Evolutionary conservation across 2,113 vertebrate species (phyloP).

Genomic region (Trogon melanurus): DNA sequence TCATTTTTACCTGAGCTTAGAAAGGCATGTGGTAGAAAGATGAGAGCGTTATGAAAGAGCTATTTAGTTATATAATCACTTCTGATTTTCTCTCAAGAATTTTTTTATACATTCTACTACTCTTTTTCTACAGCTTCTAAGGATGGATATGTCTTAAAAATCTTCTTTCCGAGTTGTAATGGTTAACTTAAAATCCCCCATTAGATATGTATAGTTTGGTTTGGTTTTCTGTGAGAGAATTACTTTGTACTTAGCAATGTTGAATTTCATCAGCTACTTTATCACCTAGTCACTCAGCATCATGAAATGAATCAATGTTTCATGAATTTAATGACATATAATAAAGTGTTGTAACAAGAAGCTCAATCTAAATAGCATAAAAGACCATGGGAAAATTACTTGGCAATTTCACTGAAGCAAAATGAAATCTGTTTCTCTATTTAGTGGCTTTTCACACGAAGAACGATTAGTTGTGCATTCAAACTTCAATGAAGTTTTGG

Average conservation of each 20-base stretch:
- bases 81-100: not conserved
- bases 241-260: not conserved
- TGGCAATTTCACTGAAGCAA: not conserved
- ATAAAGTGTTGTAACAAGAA: slow-evolving; percentile 2
- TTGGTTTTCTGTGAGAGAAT: not conserved
- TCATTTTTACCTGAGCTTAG: not conserved
- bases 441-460: not conserved
- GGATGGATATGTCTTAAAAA: not conserved
- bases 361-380: not conserved
- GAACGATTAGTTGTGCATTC: not conserved
- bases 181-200: not conserved
- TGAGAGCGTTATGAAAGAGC: not conserved
- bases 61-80: not conserved
- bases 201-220: not conserved
- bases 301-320: slow-evolving; percentile 37
- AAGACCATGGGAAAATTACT: not conserved
- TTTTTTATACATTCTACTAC: not conserved
- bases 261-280: slow-evolving; percentile 21
- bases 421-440: not conserved
- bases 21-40: not conserved
- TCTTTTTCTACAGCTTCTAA: not conserved
- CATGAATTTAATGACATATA: slow-evolving; percentile 26
- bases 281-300: not conserved
- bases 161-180: not conserved
- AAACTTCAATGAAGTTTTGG: not conserved